phyloP scores from a whole-genome alignment of 2,797 vertebrate species.

The Malacoraja senta region DNA sequence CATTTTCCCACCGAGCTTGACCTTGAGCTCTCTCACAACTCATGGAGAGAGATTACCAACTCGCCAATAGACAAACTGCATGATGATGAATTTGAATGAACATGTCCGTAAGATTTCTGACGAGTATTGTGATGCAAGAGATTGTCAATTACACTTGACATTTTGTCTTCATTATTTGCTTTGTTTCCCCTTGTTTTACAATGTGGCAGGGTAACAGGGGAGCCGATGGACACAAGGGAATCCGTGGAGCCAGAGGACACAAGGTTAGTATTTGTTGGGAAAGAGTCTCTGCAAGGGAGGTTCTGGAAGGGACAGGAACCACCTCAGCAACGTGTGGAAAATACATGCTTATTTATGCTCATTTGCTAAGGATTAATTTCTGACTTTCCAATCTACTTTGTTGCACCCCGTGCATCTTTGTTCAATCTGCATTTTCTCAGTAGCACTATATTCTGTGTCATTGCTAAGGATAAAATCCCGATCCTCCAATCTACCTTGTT shows the following conservation, averaged over 20 bases:
- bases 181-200: slow-evolving; percentile 6
- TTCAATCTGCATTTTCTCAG: too few relatives aligned
- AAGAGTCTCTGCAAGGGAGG: neutral
- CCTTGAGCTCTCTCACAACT: too few relatives aligned
- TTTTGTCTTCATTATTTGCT: neutral
- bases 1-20: neutral
- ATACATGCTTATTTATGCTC: neutral
- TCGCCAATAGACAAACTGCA: neutral
- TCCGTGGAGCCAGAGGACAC: slow-evolving; percentile 62
- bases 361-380: too few relatives aligned
- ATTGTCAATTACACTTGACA: neutral
- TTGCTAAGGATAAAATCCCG: too few relatives aligned
- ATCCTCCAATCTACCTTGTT: too few relatives aligned
- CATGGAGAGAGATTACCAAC: neutral
- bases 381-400: too few relatives aligned
- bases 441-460: too few relatives aligned
- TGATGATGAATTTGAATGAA: neutral
- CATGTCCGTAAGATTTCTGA: neutral
- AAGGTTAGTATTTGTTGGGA: slow-evolving; percentile 54
- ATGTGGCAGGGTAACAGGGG: slow-evolving; percentile 69
- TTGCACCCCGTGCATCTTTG: too few relatives aligned
- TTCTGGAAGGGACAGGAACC: neutral
- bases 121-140: neutral
- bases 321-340: neutral
- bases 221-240: slow-evolving; percentile 63